Percentiles rank a stretch among this genome's conserved stretches.
These are phyloP conservation scores for Lacanobia oleracea DNA, from an alignment of 2,888 invertebrate species.

Conservation along the genomic window DNA sequence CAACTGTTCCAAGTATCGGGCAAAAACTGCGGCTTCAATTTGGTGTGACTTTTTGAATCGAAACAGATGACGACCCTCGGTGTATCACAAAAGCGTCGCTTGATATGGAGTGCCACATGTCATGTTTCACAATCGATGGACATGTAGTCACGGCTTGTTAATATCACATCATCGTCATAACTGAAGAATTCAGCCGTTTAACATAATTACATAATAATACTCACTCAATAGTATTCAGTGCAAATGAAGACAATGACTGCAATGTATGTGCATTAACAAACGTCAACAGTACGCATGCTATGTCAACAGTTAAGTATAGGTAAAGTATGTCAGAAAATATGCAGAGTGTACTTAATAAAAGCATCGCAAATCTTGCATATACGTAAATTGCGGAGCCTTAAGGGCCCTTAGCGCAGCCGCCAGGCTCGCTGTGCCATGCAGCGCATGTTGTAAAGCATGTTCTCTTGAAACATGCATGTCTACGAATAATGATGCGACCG, in stretches of 20 bases:
- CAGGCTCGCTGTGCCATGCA: slow-evolving; percentile 39
- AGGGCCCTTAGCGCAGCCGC: slow-evolving; percentile 59
- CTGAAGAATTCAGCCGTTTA: slow-evolving; percentile 33
- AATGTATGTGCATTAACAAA: slow-evolving; percentile 29
- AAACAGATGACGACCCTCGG: slow-evolving; percentile 25
- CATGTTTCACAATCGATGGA: slow-evolving; percentile 31
- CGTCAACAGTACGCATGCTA: slow-evolving; percentile 2
- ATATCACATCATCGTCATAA: slow-evolving; percentile 12
- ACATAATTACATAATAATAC: slow-evolving; percentile 8
- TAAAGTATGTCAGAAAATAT: slow-evolving; percentile 44
- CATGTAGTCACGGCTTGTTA: slow-evolving; percentile 7
- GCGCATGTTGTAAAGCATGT: slow-evolving; percentile 63
- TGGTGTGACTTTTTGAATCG: slow-evolving; percentile 18
- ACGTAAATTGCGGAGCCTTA: slow-evolving; percentile 61
- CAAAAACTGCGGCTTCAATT: slow-evolving; percentile 38
- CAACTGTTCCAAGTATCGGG: slow-evolving; percentile 16
- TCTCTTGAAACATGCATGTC: slow-evolving; percentile 81
- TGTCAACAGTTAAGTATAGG: slow-evolving; percentile 19
- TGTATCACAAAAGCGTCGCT: slow-evolving; percentile 34
- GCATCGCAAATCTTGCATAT: slow-evolving; percentile 58
- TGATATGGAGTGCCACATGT: slow-evolving; percentile 39
- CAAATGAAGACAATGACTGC: slow-evolving; percentile 21
- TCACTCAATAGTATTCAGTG: slow-evolving; percentile 18
- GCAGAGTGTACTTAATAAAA: slow-evolving; percentile 60
- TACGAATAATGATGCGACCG: slow-evolving; percentile 83